A percentile compares a stretch with the other conserved stretches of the same genome.
Conservation (phyloP, 2,888 invertebrate species). For the Apamea monoglypha region DNA sequence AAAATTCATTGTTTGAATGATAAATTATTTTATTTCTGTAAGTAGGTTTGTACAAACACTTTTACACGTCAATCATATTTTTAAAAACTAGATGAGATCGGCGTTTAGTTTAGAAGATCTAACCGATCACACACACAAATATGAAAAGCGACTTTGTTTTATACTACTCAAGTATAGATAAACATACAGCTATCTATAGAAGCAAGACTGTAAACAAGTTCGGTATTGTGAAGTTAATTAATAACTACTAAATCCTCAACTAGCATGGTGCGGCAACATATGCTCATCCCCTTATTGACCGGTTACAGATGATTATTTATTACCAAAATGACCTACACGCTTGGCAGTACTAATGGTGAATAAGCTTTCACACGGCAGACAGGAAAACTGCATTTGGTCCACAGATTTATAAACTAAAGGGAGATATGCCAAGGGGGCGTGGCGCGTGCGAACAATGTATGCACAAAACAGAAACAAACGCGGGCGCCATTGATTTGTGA, state of each 20-base stretch:
- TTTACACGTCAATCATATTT: too few species aligned
- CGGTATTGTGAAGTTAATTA: background rate
- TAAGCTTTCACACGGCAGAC: background rate
- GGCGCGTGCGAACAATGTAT: too few species aligned
- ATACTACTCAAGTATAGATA: too few species aligned
- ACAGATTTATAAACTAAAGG: too few species aligned
- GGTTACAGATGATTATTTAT: background rate
- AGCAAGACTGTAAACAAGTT: background rate
- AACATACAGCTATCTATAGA: background rate
- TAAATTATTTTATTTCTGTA: too few species aligned
- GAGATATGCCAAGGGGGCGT: too few species aligned
- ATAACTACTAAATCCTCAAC: background rate
- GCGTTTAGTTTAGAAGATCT: background rate
- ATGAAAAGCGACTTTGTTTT: background rate
- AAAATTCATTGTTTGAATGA: too few species aligned
- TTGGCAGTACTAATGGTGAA: background rate
- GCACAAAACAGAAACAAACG: too few species aligned
- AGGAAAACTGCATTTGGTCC: background rate
- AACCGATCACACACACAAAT: background rate
- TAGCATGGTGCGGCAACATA: background rate
- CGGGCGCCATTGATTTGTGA: too few species aligned
- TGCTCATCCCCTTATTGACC: too few species aligned
- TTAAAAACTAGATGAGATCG: too few species aligned
- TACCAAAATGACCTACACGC: background rate
- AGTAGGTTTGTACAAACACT: too few species aligned